Conservation (phyloP, 2,797 vertebrate species). For the Moxostoma hubbsi region DNA sequence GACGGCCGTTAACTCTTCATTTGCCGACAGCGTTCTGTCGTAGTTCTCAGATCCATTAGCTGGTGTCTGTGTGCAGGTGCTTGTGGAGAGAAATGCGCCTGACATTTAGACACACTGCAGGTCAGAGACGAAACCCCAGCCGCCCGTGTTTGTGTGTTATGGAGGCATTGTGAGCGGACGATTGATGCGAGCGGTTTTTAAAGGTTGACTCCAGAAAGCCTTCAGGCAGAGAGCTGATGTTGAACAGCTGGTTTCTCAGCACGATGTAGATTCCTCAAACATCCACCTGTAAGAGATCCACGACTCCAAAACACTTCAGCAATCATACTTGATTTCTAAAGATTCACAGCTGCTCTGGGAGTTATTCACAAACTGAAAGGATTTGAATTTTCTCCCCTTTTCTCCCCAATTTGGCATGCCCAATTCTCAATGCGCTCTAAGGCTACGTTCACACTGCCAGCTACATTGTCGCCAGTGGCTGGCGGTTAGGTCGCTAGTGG, state of each 20-base stretch:
- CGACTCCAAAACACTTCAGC: background rate
- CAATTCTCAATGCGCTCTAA: no score
- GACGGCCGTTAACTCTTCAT: background rate
- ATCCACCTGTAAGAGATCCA: background rate
- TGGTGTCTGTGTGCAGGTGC: background rate
- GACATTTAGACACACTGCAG: conserved; percentile 28
- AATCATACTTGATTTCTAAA: no score
- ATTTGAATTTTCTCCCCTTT: no score
- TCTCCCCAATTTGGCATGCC: no score
- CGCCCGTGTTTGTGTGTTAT: background rate
- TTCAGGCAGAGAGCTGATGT: conserved; percentile 41
- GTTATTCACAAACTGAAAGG: no score
- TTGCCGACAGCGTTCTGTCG: background rate
- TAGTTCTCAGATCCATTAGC: no score
- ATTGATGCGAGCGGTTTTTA: background rate
- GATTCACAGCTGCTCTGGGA: no score
- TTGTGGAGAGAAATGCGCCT: conserved; percentile 4
- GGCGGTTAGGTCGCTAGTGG: no score
- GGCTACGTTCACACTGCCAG: no score
- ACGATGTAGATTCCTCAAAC: conserved; percentile 25
- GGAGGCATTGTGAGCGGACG: background rate
- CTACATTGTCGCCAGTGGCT: no score
- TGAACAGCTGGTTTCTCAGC: conserved; percentile 45
- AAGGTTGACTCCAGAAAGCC: conserved; percentile 15
- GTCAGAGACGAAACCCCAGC: background rate